A percentile compares a stretch with the other conserved stretches of the same genome.
phyloP scores from a whole-genome alignment of 2,888 invertebrate genomes.

The Lycocerus yunnanus region DNA sequence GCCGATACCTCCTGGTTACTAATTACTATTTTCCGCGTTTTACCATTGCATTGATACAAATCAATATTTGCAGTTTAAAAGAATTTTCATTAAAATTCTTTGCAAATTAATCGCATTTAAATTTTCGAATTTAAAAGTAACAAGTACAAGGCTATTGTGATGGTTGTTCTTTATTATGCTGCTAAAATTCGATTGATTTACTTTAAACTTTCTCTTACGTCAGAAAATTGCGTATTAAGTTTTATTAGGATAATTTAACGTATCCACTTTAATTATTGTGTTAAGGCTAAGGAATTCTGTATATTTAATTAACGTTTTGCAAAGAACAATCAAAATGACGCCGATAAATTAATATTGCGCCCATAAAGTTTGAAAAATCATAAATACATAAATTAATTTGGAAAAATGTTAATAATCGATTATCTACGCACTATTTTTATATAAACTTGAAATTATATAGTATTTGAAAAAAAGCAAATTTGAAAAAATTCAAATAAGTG shows the following conservation, averaged over 20 bases:
- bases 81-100: background rate
- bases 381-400: no score
- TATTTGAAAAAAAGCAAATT: no score
- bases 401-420: no score
- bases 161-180: background rate
- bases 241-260: background rate
- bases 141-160: background rate
- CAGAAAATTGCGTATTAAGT: background rate
- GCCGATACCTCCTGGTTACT: background rate
- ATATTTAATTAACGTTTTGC: background rate
- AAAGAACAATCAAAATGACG: background rate
- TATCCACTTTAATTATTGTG: background rate
- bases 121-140: background rate
- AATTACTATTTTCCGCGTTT: background rate
- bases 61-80: background rate
- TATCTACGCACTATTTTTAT: no score
- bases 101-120: background rate
- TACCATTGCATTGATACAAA: background rate
- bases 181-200: background rate
- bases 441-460: no score
- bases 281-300: background rate
- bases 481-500: no score
- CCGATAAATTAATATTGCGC: no score
- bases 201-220: background rate
- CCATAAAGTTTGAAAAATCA: no score